phyloP scores from a whole-genome alignment of 2,797 vertebrate species.

The Catharus ustulatus region DNA sequence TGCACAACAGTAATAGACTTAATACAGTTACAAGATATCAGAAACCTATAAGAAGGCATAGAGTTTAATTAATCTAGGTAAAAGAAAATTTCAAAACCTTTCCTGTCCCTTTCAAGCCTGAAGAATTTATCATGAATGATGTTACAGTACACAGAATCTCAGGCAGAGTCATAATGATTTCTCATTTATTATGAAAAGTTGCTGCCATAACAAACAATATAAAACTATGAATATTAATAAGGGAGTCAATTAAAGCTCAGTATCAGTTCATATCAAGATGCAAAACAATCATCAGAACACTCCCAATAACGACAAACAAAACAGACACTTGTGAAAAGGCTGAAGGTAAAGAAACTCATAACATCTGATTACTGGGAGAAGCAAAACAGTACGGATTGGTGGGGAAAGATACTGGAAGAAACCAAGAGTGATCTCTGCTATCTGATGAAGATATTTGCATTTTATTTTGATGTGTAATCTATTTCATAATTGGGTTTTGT shows the following conservation, averaged over 20 bases:
- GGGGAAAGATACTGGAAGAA: neutral
- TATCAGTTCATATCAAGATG: neutral
- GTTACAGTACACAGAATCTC: neutral
- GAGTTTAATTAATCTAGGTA: neutral
- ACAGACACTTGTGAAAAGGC: neutral
- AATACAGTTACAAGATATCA: neutral
- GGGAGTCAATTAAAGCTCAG: neutral
- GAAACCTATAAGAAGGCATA: neutral
- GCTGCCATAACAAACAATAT: neutral
- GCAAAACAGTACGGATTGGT: fast-evolving
- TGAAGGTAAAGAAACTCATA: neutral
- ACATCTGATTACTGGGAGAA: neutral
- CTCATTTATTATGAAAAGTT: neutral
- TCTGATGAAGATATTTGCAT: neutral
- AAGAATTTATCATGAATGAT: neutral
- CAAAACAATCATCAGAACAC: neutral
- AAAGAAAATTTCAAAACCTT: neutral
- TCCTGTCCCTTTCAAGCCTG: neutral
- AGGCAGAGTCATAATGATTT: neutral
- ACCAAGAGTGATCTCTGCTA: neutral
- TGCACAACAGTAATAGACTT: neutral
- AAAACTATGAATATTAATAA: neutral
- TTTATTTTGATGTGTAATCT: neutral
- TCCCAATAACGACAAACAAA: neutral
- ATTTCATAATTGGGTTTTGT: neutral